Conservation (phyloP, 2,888 invertebrate genomes). For the Lapara coniferarum region DNA sequence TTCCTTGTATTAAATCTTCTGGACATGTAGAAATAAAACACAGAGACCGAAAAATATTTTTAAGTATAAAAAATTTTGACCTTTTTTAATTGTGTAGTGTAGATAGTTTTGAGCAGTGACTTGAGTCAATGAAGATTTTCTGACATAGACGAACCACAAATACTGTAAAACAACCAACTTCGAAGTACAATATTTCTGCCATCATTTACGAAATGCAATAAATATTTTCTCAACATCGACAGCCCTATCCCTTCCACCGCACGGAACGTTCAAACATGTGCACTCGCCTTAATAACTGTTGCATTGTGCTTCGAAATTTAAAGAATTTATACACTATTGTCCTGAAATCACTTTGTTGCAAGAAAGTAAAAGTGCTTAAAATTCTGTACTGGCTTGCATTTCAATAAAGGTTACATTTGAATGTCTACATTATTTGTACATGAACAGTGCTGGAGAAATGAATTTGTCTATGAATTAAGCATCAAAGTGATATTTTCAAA, state of each 20-base stretch:
- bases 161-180: no score
- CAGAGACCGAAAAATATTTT: no score
- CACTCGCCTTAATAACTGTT: conserved; percentile 55
- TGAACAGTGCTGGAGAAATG: background rate
- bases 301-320: conserved; percentile 45
- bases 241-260: conserved; percentile 47
- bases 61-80: no score
- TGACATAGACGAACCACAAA: no score
- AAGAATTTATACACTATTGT: conserved; percentile 53
- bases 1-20: no score
- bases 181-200: no score
- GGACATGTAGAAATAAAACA: no score
- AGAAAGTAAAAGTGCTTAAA: conserved; percentile 9
- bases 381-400: background rate
- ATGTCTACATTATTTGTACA: background rate
- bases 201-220: background rate
- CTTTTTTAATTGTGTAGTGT: no score
- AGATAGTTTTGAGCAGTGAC: no score
- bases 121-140: no score
- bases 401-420: background rate
- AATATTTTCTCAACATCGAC: conserved; percentile 28
- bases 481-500: no score
- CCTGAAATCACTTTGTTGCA: conserved; percentile 27
- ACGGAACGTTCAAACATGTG: conserved; percentile 44
- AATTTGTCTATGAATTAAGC: no score